Base-by-base conservation (phyloP, 2,888 invertebrate genomes). In the Diploptera punctata region DNA sequence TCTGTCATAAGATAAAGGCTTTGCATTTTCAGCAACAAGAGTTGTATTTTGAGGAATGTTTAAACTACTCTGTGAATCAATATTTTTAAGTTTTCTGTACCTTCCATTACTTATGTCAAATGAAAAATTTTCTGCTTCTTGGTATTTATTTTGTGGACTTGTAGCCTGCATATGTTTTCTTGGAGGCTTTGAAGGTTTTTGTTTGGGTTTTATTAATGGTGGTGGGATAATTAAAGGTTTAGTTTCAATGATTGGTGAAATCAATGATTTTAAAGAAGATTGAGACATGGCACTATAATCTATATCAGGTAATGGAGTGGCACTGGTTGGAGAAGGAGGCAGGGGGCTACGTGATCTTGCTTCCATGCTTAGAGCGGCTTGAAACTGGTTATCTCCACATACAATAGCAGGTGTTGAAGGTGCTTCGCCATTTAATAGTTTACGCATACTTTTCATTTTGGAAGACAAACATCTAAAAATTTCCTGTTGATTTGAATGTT, bases 381-480 rank as follows among this genome's bases (percentile, higher is more conserved):
- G 88, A 75, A 93, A 89, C 77, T 93, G 93, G 79, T 89, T 90
- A 78, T 93, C 93, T 70, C 90, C 89, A 79, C 90, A 91, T 74
- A 74, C 65, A 57, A 75, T 76, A 91, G 92, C 69, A 90, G 85
- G 71, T 47, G 44, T 57, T 7, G 69, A 49, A 3, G 71, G 65
- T 18, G 68, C 26, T 43, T 74, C 73, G 77, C 87, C 89, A n/a
- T 88, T 90, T 74, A 94, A 86, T 78, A 93, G 85, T 81, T 93
- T 93, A 80, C 93, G 93, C 94, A 94, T 94, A 0, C 90, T 92
- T 80, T 93, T 93, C 92, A 94, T 94, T 83, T 93, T 93, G 4
- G 91, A 86, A 10, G 92, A 91, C 77, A 94, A 86, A 79, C 93
- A 94, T 75, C 93, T 90, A 76, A 89, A 94, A 76, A 94, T 93